Percentiles rank a stretch among this genome's conserved stretches.
phyloP scores from a whole-genome alignment of 2,888 invertebrate genomes.

The Cephus rjabovi region DNA sequence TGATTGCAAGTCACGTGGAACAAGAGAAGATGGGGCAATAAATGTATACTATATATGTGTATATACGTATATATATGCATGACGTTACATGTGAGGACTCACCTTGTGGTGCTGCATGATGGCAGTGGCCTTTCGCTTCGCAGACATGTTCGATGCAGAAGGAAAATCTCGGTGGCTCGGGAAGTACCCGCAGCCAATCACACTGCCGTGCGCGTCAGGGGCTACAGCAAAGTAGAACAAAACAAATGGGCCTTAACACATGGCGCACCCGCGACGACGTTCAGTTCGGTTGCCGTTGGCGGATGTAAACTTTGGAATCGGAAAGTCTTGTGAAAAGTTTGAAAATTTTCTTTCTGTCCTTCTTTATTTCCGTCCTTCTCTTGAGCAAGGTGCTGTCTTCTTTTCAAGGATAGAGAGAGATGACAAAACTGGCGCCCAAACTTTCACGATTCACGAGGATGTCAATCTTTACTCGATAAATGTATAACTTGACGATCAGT shows the following conservation, averaged over 20 bases:
- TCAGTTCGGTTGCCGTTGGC: background rate
- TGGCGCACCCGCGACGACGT: conserved; percentile 36
- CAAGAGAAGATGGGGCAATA: background rate
- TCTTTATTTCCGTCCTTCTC: background rate
- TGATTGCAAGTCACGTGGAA: background rate
- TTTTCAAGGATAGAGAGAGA: background rate
- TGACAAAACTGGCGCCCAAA: background rate
- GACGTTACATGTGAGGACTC: conserved; percentile 40
- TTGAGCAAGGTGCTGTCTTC: background rate
- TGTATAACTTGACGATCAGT: background rate
- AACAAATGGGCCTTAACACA: conserved; percentile 44
- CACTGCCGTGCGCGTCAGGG: conserved; percentile 28
- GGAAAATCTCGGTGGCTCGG: conserved; percentile 19
- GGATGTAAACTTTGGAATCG: background rate
- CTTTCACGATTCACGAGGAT: background rate
- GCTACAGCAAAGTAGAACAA: conserved; percentile 39
- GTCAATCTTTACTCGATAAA: background rate
- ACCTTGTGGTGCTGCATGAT: conserved; percentile 76
- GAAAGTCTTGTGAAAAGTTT: background rate
- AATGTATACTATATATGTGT: background rate
- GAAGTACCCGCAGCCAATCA: conserved; percentile 29
- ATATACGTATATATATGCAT: conserved; percentile 11
- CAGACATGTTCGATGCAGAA: conserved; percentile 70
- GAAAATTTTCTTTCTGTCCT: background rate
- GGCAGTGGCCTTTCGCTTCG: conserved; percentile 80